phyloP scores from a whole-genome alignment of 2,797 vertebrate genomes.

The Catamblyrhynchus diadema region DNA sequence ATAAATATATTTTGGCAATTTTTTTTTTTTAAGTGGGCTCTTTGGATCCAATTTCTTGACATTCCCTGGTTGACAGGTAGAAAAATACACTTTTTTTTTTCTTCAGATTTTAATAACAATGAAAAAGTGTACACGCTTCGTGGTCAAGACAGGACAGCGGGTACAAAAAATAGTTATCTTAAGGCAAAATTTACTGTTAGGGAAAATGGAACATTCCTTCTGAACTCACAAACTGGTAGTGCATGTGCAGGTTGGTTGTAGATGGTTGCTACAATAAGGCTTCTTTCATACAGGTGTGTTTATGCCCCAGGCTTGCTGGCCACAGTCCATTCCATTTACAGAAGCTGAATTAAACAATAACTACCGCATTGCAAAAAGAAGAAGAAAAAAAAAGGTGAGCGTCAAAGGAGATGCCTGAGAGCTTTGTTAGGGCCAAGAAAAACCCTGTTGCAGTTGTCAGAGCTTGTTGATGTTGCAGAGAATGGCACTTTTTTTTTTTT shows the following conservation, averaged over 20 bases:
- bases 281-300: constrained; percentile 99
- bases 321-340: constrained; percentile 96
- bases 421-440: constrained; percentile 94
- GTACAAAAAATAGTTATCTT: constrained; percentile 79
- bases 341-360: constrained; percentile 99
- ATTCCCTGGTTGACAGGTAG: constrained; percentile 50
- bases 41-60: constrained; percentile 32
- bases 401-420: constrained; percentile 95
- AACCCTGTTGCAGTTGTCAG: constrained; percentile 95
- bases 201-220: constrained; percentile 76
- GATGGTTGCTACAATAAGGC: constrained; percentile 89
- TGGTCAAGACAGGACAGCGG: constrained; percentile 73
- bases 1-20: constrained; percentile 55
- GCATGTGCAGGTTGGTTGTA: constrained; percentile 83
- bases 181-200: constrained; percentile 81
- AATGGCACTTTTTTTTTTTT: constrained; percentile 79
- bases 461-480: constrained; percentile 96
- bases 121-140: constrained; percentile 70
- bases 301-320: constrained; percentile 96
- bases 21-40: constrained; percentile 22
- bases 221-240: constrained; percentile 78
- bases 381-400: constrained; percentile 77
- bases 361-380: constrained; percentile 91
- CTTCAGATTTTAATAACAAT: constrained; percentile 73
- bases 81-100: constrained; percentile 40